Conservation (phyloP, 2,888 invertebrate species). For the Sycophila texana region DNA sequence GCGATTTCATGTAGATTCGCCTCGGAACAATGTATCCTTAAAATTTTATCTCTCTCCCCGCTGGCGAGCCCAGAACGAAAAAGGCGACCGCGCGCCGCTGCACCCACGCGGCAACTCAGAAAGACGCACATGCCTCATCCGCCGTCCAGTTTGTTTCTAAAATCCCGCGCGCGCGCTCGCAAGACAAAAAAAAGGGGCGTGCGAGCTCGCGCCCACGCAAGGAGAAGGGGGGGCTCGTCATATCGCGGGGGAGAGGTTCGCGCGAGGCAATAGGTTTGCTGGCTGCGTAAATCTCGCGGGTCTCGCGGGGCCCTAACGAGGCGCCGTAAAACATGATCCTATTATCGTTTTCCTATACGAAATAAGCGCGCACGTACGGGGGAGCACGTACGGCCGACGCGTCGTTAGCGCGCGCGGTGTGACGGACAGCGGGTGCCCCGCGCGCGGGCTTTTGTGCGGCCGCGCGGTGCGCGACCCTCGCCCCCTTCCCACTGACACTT, state of each 20-base stretch:
- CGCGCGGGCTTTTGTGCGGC: constrained; percentile 8
- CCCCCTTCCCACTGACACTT: constrained; percentile 34
- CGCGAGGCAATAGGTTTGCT: too few relatives aligned
- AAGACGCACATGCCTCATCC: not conserved
- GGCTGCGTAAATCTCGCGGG: constrained; percentile 68
- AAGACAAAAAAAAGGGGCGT: not conserved
- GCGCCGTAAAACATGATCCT: constrained; percentile 74
- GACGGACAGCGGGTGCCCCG: constrained; percentile 48
- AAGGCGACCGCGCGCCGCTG: constrained; percentile 5
- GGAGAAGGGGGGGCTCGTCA: constrained; percentile 43
- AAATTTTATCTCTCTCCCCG: constrained; percentile 38
- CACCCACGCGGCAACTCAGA: constrained; percentile 22
- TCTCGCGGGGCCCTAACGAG: constrained; percentile 71
- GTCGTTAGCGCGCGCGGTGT: constrained; percentile 41
- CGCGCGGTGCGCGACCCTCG: not conserved
- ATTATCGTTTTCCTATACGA: constrained; percentile 69
- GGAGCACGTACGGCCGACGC: not conserved
- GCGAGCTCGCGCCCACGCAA: constrained; percentile 8
- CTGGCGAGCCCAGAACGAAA: constrained; percentile 8
- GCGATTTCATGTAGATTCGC: constrained; percentile 51
- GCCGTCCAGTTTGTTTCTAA: not conserved
- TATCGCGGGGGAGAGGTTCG: constrained; percentile 28
- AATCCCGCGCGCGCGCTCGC: not conserved
- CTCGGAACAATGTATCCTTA: constrained; percentile 51
- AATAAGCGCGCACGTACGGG: constrained; percentile 37